Evolutionary conservation across 2,113 vertebrate species (phyloP).

Genomic region (Vulpes vulpes): DNA sequence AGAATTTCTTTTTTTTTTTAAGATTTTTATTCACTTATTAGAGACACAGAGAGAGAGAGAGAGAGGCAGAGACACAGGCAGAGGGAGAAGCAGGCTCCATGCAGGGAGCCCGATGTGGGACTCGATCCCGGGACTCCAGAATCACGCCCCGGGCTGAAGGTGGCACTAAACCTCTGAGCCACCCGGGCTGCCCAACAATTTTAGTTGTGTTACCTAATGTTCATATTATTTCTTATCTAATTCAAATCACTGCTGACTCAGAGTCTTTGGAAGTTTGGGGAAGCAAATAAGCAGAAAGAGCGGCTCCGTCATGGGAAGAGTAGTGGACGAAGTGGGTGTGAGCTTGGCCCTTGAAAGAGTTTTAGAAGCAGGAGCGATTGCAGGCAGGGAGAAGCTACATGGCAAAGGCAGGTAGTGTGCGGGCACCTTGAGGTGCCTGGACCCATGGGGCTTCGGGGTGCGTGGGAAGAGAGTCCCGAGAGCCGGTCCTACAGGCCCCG

Average conservation of each 20-base stretch:
- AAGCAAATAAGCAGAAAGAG: background rate
- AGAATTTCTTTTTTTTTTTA: no score
- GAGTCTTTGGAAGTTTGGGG: background rate
- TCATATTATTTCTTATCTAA: background rate
- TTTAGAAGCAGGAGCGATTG: background rate
- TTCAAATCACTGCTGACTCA: background rate
- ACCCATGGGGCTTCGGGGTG: fast-evolving
- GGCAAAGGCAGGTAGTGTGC: fast-evolving
- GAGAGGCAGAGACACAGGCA: no score
- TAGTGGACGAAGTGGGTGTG: background rate
- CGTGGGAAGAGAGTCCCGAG: background rate
- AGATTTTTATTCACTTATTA: no score
- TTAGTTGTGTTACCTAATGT: background rate
- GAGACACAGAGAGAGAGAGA: no score
- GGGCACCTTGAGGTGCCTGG: background rate
- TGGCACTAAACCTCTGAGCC: no score
- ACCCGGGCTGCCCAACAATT: no score
- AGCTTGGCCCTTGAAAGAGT: background rate
- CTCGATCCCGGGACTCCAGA: no score
- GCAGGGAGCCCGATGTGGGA: no score
- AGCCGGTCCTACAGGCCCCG: no score
- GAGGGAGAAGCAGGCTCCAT: no score
- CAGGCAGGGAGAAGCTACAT: background rate
- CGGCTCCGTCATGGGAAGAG: background rate
- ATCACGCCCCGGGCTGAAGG: no score